These are phyloP conservation scores for Dicrurus megarhynchus DNA, from an alignment of 2,113 vertebrate species.

Conservation along the genomic window DNA sequence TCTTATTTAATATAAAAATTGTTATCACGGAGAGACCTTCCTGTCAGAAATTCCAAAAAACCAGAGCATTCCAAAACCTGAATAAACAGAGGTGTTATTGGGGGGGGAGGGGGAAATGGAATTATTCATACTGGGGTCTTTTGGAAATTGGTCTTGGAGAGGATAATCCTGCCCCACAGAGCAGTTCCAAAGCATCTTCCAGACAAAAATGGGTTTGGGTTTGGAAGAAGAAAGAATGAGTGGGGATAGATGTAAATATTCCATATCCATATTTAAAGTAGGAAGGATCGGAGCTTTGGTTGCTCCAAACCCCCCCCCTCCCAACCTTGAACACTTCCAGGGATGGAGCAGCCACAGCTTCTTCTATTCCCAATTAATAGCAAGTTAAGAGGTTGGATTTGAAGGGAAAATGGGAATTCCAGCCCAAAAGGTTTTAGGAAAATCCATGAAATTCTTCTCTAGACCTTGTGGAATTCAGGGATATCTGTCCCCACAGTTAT, in stretches of 20 bases:
- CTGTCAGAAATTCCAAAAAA: neutral
- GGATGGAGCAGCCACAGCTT: neutral
- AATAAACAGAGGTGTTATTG: neutral
- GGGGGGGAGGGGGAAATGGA: rapidly evolving
- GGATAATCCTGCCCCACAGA: neutral
- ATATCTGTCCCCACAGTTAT: no score
- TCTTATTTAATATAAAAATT: neutral
- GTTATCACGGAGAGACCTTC: neutral
- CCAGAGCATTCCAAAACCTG: neutral
- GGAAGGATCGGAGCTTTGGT: neutral
- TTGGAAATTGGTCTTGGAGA: neutral
- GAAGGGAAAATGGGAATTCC: neutral
- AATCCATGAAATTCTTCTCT: rapidly evolving
- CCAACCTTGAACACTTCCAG: neutral
- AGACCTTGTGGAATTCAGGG: no score
- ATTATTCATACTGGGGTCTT: neutral
- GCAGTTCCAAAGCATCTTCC: neutral
- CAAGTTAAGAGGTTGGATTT: neutral
- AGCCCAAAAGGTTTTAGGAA: neutral
- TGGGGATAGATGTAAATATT: neutral
- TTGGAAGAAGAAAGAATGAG: neutral
- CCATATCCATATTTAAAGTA: neutral
- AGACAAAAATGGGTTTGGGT: neutral
- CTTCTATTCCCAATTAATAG: neutral
- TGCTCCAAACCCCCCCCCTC: neutral